Conservation (phyloP, 64 coral and sea anemone species). For the Porites lutea region DNA sequence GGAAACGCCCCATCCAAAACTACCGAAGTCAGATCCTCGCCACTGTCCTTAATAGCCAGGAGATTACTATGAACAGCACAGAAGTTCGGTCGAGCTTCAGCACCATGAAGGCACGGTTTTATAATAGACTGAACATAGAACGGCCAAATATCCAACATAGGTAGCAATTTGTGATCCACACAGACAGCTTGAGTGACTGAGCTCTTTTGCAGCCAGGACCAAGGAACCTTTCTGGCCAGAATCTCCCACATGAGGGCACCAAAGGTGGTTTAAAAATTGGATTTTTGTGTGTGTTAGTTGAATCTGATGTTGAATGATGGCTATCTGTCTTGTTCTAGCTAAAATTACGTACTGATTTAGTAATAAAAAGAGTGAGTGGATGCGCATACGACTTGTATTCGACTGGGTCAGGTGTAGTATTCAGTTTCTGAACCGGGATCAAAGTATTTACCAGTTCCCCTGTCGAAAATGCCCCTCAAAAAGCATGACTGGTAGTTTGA, state of each 20-base stretch:
- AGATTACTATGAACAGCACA: constrained; percentile 25
- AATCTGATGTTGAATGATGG: no score
- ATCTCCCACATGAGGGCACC: constrained; percentile 88
- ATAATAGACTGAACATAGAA: constrained; percentile 58
- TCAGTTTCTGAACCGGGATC: no score
- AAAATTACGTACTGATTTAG: no score
- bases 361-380: no score
- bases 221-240: constrained; percentile 72
- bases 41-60: not conserved
- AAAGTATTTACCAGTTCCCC: no score
- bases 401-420: no score
- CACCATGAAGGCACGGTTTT: constrained; percentile 45
- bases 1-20: constrained; percentile 57
- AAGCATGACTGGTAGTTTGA: no score
- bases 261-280: constrained; percentile 57
- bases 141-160: constrained; percentile 81
- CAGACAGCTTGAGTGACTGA: constrained; percentile 54
- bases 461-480: no score
- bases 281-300: not conserved
- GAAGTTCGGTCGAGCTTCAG: constrained; percentile 48
- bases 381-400: no score
- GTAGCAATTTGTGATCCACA: constrained; percentile 29
- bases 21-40: constrained; percentile 27
- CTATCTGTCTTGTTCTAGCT: no score
- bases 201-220: constrained; percentile 78